These are phyloP conservation scores for Drosophila leonis DNA, from an alignment of 2,888 invertebrate genomes.

Conservation along the genomic window DNA sequence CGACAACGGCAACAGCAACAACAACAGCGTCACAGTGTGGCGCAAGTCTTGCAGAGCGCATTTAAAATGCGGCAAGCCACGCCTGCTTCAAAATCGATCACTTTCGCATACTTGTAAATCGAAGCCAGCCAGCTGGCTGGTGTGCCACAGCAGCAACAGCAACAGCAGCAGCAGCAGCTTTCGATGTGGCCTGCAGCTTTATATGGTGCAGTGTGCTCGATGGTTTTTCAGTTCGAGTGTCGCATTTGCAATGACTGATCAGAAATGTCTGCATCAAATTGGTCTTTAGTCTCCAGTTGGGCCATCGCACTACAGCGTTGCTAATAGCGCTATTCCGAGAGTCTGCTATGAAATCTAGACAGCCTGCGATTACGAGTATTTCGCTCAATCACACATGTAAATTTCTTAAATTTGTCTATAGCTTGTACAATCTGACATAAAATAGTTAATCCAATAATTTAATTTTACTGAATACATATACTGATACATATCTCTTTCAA, in stretches of 20 bases:
- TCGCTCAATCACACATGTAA: constrained; percentile 16
- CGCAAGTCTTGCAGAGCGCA: constrained; percentile 63
- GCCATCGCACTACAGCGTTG: neutral
- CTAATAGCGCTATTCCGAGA: constrained; percentile 10
- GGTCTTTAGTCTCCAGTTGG: constrained; percentile 8
- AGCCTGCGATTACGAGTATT: constrained; percentile 25
- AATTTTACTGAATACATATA: neutral
- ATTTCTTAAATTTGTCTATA: neutral
- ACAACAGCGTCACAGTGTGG: constrained; percentile 44
- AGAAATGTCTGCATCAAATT: constrained; percentile 8
- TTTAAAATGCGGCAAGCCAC: constrained; percentile 68
- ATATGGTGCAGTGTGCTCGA: constrained; percentile 26
- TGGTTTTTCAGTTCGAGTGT: constrained; percentile 45
- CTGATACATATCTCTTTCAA: neutral
- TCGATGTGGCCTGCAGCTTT: constrained; percentile 28
- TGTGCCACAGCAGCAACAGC: constrained; percentile 13
- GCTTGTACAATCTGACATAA: neutral
- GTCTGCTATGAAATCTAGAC: constrained; percentile 4
- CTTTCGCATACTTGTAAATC: constrained; percentile 75
- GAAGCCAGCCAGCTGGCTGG: constrained; percentile 41
- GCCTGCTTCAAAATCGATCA: constrained; percentile 81
- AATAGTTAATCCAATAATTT: neutral
- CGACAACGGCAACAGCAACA: constrained; percentile 40
- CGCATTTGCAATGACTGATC: constrained; percentile 54
- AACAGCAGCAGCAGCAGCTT: neutral